These are phyloP conservation scores for Drosophila algonquin DNA, from an alignment of 2,888 invertebrate species.

Conservation along the genomic window DNA sequence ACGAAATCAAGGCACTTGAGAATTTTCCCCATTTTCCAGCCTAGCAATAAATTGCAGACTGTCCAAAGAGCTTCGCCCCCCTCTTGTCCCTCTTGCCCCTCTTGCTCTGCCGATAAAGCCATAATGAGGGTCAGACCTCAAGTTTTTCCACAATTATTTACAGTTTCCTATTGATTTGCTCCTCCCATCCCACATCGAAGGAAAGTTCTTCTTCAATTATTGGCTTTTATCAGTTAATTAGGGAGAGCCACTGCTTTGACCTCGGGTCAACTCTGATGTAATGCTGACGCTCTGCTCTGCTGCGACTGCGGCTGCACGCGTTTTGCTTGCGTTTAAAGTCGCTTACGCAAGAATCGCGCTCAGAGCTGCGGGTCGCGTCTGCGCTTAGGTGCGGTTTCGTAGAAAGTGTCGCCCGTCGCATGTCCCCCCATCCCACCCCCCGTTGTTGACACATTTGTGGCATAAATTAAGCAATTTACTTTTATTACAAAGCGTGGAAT, in stretches of 20 bases:
- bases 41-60: conserved; percentile 53
- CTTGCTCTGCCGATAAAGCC: conserved; percentile 55
- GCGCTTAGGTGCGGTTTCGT: conserved; percentile 50
- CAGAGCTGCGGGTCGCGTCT: conserved; percentile 8
- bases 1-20: conserved; percentile 66
- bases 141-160: conserved; percentile 62
- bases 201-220: conserved; percentile 16
- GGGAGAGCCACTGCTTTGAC: conserved; percentile 45
- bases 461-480: conserved; percentile 72
- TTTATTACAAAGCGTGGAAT: conserved; percentile 42
- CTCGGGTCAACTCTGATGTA: conserved; percentile 51
- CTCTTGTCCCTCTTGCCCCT: neutral
- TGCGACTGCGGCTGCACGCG: conserved; percentile 61
- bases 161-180: conserved; percentile 72
- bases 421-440: neutral
- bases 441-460: conserved; percentile 49
- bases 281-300: conserved; percentile 23
- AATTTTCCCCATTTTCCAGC: conserved; percentile 47
- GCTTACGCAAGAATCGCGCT: conserved; percentile 60
- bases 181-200: neutral
- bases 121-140: conserved; percentile 66
- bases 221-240: conserved; percentile 53
- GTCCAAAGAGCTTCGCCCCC: conserved; percentile 14
- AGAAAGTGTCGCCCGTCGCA: conserved; percentile 63
- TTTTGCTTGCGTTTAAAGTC: conserved; percentile 70